These are phyloP conservation scores for Arctopsyche grandis DNA, from an alignment of 1,140 invertebrate species.

Conservation along the genomic window DNA sequence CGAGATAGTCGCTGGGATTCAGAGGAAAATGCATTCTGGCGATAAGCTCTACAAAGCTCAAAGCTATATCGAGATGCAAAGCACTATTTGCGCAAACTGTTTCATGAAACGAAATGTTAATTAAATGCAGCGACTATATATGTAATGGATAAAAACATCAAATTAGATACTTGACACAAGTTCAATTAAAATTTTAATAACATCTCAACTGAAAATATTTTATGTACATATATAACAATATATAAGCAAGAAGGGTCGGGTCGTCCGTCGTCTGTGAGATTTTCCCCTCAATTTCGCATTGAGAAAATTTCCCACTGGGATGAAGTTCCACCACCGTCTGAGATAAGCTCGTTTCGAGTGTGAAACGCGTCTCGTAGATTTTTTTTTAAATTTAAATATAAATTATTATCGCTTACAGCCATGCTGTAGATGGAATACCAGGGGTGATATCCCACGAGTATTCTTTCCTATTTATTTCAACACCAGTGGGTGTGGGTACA, in stretches of 20 bases:
- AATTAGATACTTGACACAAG: not conserved
- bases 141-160: not conserved
- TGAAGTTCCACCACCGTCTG: not conserved
- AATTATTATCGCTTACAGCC: constrained; percentile 35
- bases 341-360: constrained; percentile 18
- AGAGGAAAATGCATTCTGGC: not conserved
- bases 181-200: constrained; percentile 22
- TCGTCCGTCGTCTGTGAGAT: too few species aligned
- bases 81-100: not conserved
- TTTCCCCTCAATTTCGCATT: constrained; percentile 24
- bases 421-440: not conserved
- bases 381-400: constrained; percentile 36
- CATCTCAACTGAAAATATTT: not conserved
- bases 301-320: constrained; percentile 35
- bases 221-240: too few species aligned
- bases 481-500: not conserved
- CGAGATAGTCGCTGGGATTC: too few species aligned
- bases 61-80: constrained; percentile 8
- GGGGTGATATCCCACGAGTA: constrained; percentile 1
- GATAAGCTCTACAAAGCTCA: constrained; percentile 14
- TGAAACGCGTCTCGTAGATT: not conserved
- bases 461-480: constrained; percentile 34
- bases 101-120: not conserved
- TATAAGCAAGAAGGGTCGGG: not conserved
- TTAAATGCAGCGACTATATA: not conserved